Base-by-base conservation (phyloP, 1,140 invertebrate species). In the Heliconius hermathena region DNA sequence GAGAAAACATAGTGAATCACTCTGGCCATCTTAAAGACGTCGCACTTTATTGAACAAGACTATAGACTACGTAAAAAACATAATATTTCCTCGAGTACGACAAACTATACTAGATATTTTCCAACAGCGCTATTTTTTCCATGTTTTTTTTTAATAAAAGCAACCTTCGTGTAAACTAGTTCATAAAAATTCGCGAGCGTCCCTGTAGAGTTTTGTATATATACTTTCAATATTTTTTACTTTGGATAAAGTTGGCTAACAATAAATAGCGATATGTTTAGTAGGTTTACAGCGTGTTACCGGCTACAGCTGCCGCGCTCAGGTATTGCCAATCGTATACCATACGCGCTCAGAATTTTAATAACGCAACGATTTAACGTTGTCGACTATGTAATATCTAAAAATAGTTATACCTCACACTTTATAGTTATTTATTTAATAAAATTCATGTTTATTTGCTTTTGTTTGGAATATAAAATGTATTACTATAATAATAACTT, bases 321-420 rank as follows among this genome's bases (percentile, higher is more conserved):
- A 22, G 70, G 46, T 77, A 77, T 72, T 72, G 76, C 60, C 66
- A 72, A 77, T 77, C 70, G 76, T 52, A 71, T 36, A 54, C 76
- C 33, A 71, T 20, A 54, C 76, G 76, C 46, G 76, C n/a, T 36
- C n/a, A 18, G 76, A 77, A 77, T 77, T 66, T 72, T 66, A 77
- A 46, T 66, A 46, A 66, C 29, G 29, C 20, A 60, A 49, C 22
- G 22, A 77, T 72, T 77, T 52, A 36, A 49, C 72, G 9, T 73
- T 38, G 16, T 73, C 46, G 36, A 49, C 72, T 38, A 20, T 36
- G 71, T 41, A 4, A 72, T 72, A 38, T 36, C 36, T 72, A 38
- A 72, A 72, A 72, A 72, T 72, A 11, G 38, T 72, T 72, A 72
- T 38, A 38, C 38, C 18, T 38, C 38, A 72, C 3, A 72, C 0